Conservation (phyloP, 2,888 invertebrate species). For the Caenorhabditis sp. region DNA sequence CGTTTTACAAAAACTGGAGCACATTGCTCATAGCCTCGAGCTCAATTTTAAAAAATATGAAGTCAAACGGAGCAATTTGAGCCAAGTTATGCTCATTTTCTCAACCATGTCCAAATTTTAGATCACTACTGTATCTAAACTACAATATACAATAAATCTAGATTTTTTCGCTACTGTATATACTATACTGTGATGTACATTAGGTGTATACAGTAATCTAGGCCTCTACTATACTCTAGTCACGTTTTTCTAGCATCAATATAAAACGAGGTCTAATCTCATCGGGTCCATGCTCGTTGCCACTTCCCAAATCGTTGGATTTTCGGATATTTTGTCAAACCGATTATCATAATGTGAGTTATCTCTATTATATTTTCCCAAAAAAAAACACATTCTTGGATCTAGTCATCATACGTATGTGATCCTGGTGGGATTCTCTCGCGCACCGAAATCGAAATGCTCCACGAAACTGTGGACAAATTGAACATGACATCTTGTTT, state of each 20-base stretch:
- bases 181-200: too few relatives aligned
- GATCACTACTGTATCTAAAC: too few relatives aligned
- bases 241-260: background rate
- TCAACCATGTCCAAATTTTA: too few relatives aligned
- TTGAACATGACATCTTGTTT: constrained; percentile 57
- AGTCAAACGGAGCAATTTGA: too few relatives aligned
- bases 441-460: constrained; percentile 51
- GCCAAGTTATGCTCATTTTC: too few relatives aligned
- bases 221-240: too few relatives aligned
- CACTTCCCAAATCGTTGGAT: constrained; percentile 41
- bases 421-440: constrained; percentile 55
- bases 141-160: too few relatives aligned
- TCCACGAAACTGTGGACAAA: constrained; percentile 39
- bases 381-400: background rate
- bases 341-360: constrained; percentile 48
- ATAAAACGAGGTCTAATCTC: constrained; percentile 15
- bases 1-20: too few relatives aligned
- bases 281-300: constrained; percentile 50
- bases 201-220: too few relatives aligned
- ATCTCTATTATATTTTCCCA: background rate
- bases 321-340: constrained; percentile 54
- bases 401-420: constrained; percentile 52
- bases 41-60: too few relatives aligned
- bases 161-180: too few relatives aligned
- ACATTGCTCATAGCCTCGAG: too few relatives aligned